Conservation (phyloP, 1,140 invertebrate species). For the Dendrolimus punctatus region DNA sequence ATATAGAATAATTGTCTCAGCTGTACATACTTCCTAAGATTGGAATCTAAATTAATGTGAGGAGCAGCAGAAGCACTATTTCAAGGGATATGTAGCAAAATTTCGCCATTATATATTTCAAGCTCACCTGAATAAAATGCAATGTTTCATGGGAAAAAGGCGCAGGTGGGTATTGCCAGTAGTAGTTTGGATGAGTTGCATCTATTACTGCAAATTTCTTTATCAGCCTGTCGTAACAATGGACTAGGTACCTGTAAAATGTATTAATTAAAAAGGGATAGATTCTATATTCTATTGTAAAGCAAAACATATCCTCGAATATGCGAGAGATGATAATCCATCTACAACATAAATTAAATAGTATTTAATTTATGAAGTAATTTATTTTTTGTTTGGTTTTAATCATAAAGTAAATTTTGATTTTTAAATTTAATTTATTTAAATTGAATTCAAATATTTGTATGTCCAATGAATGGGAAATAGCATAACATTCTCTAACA, state of each 20-base stretch:
- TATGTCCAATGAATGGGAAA: too few relatives aligned
- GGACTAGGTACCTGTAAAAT: conserved; percentile 47
- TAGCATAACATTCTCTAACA: too few relatives aligned
- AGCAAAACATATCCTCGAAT: not conserved
- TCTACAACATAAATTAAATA: not conserved
- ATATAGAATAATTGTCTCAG: too few relatives aligned
- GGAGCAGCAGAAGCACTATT: too few relatives aligned
- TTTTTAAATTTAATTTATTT: too few relatives aligned
- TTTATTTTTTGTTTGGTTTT: not conserved
- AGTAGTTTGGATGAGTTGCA: conserved; percentile 56
- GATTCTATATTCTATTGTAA: not conserved
- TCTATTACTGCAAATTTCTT: conserved; percentile 44
- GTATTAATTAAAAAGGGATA: not conserved
- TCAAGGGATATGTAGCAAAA: too few relatives aligned
- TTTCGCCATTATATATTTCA: not conserved
- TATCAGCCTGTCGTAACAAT: conserved; percentile 37
- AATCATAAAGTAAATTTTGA: too few relatives aligned
- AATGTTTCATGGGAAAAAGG: conserved; percentile 35
- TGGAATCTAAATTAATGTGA: too few relatives aligned
- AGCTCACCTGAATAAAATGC: conserved; percentile 48
- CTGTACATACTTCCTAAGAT: too few relatives aligned
- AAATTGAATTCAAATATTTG: too few relatives aligned
- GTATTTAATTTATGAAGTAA: conserved; percentile 1
- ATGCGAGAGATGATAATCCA: not conserved
- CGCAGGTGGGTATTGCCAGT: conserved; percentile 56